Conservation (phyloP, 1,140 invertebrate genomes). For the Chionoecetes opilio region DNA sequence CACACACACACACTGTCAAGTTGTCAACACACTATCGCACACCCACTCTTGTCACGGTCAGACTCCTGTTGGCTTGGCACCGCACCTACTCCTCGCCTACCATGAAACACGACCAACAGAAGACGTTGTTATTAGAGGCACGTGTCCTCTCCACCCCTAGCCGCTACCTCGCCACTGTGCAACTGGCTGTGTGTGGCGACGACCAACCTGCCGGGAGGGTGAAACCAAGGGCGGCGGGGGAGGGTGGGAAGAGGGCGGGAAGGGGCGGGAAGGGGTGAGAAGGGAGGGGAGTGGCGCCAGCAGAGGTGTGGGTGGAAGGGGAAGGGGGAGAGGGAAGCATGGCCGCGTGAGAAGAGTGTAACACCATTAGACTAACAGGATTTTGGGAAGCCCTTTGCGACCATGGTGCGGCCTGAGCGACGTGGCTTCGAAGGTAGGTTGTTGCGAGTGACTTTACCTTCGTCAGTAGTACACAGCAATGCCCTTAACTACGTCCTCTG, state of each 20-base stretch:
- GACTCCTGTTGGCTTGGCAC: not conserved
- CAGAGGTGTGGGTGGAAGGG: constrained; percentile 35
- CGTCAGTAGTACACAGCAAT: not conserved
- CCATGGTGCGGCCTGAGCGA: not conserved
- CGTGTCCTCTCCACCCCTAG: constrained; percentile 25
- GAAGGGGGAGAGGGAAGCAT: not conserved
- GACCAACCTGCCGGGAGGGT: constrained; percentile 18
- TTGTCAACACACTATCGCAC: too few relatives aligned
- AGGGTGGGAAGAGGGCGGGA: not conserved
- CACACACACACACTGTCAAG: not conserved
- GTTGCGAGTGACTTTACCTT: not conserved
- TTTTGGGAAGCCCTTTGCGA: constrained; percentile 54
- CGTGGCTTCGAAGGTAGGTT: not conserved
- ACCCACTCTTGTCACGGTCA: not conserved
- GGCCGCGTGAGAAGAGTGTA: constrained; percentile 50
- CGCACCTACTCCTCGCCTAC: not conserved
- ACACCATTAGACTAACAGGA: constrained; percentile 73
- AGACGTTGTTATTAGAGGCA: not conserved
- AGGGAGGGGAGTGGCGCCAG: constrained; percentile 8
- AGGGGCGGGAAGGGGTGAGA: not conserved
- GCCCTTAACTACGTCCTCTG: not conserved
- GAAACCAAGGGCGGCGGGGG: not conserved
- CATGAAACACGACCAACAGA: constrained; percentile 12
- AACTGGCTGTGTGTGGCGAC: constrained; percentile 51
- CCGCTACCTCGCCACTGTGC: constrained; percentile 55